Evolutionary conservation across 1,140 invertebrate genomes (phyloP).

Genomic region (Patella vulgata): DNA sequence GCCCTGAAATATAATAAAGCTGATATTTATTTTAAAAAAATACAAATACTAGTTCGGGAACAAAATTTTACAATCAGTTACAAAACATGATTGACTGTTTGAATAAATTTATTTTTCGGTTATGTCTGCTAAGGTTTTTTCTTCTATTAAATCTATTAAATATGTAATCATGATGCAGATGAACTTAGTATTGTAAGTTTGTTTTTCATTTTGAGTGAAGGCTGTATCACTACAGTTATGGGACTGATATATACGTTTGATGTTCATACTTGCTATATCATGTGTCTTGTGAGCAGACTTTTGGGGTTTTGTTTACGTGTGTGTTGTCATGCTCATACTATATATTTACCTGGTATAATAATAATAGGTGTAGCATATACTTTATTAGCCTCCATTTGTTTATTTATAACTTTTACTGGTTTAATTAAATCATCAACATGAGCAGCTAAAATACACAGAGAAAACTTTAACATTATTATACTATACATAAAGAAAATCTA

Average conservation of each 20-base stretch:
- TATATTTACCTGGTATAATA: conserved; percentile 65
- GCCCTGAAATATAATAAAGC: conserved; percentile 44
- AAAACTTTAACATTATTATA: conserved; percentile 4
- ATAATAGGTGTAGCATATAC: conserved; percentile 68
- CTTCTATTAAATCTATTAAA: no score
- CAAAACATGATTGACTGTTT: background rate
- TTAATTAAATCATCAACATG: conserved; percentile 66
- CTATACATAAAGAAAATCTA: background rate
- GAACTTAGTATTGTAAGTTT: no score
- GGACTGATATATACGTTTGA: no score
- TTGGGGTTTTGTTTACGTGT: no score
- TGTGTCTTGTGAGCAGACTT: no score
- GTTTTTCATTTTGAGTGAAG: no score
- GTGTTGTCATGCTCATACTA: no score
- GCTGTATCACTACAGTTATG: no score
- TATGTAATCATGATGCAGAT: no score
- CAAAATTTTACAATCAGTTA: background rate
- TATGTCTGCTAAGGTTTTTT: no score
- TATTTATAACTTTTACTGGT: conserved; percentile 66
- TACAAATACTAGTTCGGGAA: background rate
- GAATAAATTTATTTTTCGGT: conserved; percentile 13
- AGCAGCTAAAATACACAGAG: conserved; percentile 49
- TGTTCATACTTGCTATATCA: no score
- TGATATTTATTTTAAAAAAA: background rate
- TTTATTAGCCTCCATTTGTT: conserved; percentile 62